Conservation (phyloP, 2,797 vertebrate genomes). For the Sebastes umbrosus region DNA sequence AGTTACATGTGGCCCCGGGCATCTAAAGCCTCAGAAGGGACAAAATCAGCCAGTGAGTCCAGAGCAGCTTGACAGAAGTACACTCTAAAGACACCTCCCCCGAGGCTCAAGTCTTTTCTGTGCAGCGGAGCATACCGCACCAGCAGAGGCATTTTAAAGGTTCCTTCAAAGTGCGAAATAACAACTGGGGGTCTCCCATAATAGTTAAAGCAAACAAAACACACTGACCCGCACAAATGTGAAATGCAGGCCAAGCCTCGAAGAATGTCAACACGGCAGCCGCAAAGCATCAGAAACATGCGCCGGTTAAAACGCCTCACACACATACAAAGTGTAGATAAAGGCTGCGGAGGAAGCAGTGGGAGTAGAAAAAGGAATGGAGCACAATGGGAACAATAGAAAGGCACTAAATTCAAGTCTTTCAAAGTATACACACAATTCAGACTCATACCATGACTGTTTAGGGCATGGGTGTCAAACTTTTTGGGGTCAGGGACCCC, state of each 20-base stretch:
- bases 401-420: not conserved
- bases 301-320: constrained; percentile 21
- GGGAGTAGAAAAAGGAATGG: constrained; percentile 46
- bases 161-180: constrained; percentile 76
- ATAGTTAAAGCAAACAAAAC: constrained; percentile 76
- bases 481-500: no score
- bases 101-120: constrained; percentile 31
- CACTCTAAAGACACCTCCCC: constrained; percentile 44
- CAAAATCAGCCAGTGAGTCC: constrained; percentile 14
- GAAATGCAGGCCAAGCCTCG: constrained; percentile 66
- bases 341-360: constrained; percentile 44
- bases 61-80: constrained; percentile 26
- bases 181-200: constrained; percentile 74
- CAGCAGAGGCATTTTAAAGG: constrained; percentile 59
- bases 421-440: not conserved
- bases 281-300: constrained; percentile 61
- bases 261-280: constrained; percentile 79
- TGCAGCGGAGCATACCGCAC: constrained; percentile 52
- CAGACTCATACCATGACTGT: not conserved
- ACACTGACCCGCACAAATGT: constrained; percentile 66
- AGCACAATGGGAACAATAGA: constrained; percentile 35
- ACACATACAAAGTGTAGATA: constrained; percentile 50
- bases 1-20: not conserved
- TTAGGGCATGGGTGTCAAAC: not conserved
- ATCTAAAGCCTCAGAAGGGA: constrained; percentile 16